Evolutionary conservation across 2,888 invertebrate genomes (phyloP), one percentile per base, ranked within the genome.

Genomic region (Mellilla xanthometata): DNA sequence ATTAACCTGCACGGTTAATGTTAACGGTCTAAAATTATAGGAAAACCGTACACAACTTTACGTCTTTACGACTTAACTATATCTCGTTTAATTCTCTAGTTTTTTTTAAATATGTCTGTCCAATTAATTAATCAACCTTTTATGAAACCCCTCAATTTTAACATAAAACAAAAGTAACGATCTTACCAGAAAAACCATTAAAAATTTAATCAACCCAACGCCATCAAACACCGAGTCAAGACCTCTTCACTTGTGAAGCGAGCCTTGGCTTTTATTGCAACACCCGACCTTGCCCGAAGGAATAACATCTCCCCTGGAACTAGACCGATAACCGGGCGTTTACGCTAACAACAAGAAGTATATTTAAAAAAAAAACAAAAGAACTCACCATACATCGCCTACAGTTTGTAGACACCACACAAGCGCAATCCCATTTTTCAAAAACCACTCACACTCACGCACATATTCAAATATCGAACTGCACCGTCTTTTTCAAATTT

Each of bases 361-460:
- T 15, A 15, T 10, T 24, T 19, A 19, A 19, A 19, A 24, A 24
- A 13, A 7, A 9, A 29, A 36, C 13, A 10, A n/a, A 31, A 38
- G n/a, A 5, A 54, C 58, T 58, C 23, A 58, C 58, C 56, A 53
- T 39, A 45, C 31, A 50, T 47, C 49, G 40, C 43, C 46, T 36
- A 29, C 13, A 47, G 48, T 48, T 52, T 50, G 49, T 33, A 13
- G 10, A 39, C 45, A 49, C 43, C 34, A 48, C 47, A 50, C 44
- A 30, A 50, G 28, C 28, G 51, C 56, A 56, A 56, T 56, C 54
- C 56, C 52, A 54, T 54, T 44, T 27, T 48, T 27, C 48, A 53
- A 45, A 38, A 44, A 44, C 36, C 51, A 42, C 54, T 45, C 23
- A 40, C 38, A 53, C 47, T 19, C 52, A 47, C 49, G 38, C 45